phyloP scores from a whole-genome alignment of 1,140 invertebrate species.

The Periplaneta americana region DNA sequence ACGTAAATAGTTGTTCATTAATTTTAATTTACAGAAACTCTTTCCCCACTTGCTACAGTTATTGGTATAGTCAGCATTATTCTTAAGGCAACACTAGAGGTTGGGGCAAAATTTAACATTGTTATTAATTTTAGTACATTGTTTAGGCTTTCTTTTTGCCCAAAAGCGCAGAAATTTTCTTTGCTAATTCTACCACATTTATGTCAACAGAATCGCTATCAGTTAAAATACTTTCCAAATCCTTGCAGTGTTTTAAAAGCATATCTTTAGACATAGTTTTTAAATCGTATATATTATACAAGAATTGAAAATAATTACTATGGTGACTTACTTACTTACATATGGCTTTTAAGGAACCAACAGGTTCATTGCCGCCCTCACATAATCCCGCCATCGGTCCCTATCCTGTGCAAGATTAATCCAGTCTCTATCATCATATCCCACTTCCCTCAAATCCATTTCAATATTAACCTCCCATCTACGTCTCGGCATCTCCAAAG shows the following conservation, averaged over 20 bases:
- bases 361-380: no score
- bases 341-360: no score
- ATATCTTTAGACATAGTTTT: background rate
- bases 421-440: no score
- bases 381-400: no score
- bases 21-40: slow-evolving; percentile 8
- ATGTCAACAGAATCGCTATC: background rate
- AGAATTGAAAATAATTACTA: background rate
- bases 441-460: no score
- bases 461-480: no score
- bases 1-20: background rate
- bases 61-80: background rate
- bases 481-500: no score
- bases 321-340: no score
- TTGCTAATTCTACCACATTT: background rate
- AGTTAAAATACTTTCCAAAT: no score
- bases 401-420: no score
- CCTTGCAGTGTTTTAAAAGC: background rate
- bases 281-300: background rate
- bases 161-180: no score
- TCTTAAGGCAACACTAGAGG: background rate
- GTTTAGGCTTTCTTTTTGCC: background rate
- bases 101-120: background rate
- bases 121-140: background rate
- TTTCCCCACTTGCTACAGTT: slow-evolving; percentile 2